phyloP scores from a whole-genome alignment of 2,797 vertebrate species.

The Denticeps clupeoides region DNA sequence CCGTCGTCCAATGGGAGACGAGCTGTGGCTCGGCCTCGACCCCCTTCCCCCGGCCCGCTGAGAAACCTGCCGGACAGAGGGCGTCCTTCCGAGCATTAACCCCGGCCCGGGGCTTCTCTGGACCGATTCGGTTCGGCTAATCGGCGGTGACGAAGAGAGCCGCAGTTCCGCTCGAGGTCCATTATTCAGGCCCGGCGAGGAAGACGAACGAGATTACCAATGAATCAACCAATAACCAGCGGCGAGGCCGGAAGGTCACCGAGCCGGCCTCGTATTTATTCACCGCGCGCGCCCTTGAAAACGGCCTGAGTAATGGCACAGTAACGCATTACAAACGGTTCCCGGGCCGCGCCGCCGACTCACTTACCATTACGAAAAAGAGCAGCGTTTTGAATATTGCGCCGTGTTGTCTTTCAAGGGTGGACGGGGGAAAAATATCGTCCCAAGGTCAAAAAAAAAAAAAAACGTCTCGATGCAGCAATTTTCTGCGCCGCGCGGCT shows the following conservation, averaged over 20 bases:
- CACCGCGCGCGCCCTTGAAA: constrained; percentile 52
- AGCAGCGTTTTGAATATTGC: constrained; percentile 23
- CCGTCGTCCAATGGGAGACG: too few species aligned
- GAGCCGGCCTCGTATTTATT: constrained; percentile 55
- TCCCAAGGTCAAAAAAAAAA: constrained; percentile 24
- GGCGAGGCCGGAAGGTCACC: constrained; percentile 56
- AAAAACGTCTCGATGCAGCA: constrained; percentile 29
- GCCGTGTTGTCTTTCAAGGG: constrained; percentile 24
- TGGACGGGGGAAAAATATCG: constrained; percentile 12
- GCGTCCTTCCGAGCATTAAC: too few species aligned
- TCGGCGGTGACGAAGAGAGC: constrained; percentile 42
- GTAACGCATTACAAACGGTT: constrained; percentile 27
- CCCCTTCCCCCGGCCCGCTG: too few species aligned
- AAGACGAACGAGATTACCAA: constrained; percentile 40
- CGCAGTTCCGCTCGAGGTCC: too few species aligned
- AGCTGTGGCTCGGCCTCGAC: too few species aligned
- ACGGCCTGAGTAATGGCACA: constrained; percentile 31
- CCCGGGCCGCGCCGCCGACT: constrained; percentile 25
- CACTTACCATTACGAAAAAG: constrained; percentile 37
- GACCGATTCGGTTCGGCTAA: too few species aligned
- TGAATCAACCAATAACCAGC: constrained; percentile 52
- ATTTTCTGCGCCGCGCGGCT: constrained; percentile 26
- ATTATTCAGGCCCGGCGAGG: too few species aligned
- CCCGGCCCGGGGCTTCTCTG: too few species aligned
- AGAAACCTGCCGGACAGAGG: too few species aligned